These are phyloP conservation scores for Synanthedon tipuliformis DNA, from an alignment of 2,888 invertebrate genomes.

Conservation along the genomic window DNA sequence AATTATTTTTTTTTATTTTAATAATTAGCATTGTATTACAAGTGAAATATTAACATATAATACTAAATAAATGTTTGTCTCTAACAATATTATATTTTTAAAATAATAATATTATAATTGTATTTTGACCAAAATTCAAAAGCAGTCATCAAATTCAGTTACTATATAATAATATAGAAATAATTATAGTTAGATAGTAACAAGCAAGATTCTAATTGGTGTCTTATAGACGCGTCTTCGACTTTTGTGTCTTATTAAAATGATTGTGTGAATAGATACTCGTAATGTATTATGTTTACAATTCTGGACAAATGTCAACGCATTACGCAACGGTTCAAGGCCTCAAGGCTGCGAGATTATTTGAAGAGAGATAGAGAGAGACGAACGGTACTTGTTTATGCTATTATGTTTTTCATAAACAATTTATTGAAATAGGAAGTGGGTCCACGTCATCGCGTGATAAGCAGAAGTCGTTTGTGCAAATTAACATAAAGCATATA, in stretches of 20 bases:
- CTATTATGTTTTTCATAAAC: conserved; percentile 18
- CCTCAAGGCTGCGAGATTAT: conserved; percentile 47
- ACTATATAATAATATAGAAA: too few species aligned
- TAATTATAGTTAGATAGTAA: too few species aligned
- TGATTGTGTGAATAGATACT: not conserved
- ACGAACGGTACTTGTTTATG: conserved; percentile 25
- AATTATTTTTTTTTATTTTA: too few species aligned
- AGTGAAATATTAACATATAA: too few species aligned
- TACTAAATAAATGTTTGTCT: too few species aligned
- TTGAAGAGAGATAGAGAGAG: conserved; percentile 16
- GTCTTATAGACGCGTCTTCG: not conserved
- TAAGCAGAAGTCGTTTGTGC: not conserved
- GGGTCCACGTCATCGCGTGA: not conserved
- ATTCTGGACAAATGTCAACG: conserved; percentile 33
- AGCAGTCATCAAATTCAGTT: too few species aligned
- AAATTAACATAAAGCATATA: not conserved
- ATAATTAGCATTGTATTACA: too few species aligned
- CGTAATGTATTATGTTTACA: conserved; percentile 20
- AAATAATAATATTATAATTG: too few species aligned
- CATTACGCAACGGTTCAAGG: conserved; percentile 59
- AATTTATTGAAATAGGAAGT: conserved; percentile 1
- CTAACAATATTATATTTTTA: too few species aligned
- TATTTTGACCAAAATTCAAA: too few species aligned
- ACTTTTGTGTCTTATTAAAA: not conserved
- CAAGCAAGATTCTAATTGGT: too few species aligned